phyloP scores from a whole-genome alignment of 2,797 vertebrate genomes.

The Gymnodraco acuticeps region DNA sequence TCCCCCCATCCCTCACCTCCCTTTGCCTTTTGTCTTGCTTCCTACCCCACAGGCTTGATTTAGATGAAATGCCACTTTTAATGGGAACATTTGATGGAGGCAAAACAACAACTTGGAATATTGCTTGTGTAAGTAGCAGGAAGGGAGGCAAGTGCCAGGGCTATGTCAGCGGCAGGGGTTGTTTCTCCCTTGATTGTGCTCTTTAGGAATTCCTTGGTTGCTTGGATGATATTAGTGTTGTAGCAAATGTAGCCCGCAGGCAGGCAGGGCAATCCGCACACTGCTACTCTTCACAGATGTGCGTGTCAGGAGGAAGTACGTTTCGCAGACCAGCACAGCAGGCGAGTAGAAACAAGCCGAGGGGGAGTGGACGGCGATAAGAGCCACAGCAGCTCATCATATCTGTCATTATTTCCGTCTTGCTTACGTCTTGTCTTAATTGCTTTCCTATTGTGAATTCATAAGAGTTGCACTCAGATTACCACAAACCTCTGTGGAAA shows the following conservation, averaged over 20 bases:
- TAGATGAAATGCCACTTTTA: constrained; percentile 93
- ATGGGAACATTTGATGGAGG: constrained; percentile 89
- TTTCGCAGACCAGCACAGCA: constrained; percentile 45
- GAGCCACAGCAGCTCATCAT: constrained; percentile 30
- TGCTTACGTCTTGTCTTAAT: constrained; percentile 56
- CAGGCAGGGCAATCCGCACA: constrained; percentile 50
- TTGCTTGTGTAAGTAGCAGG: constrained; percentile 75
- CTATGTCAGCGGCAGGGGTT: constrained; percentile 61
- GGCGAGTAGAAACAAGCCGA: constrained; percentile 54
- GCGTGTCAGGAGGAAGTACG: constrained; percentile 49
- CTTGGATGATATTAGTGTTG: constrained; percentile 79
- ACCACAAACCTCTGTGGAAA: constrained; percentile 47
- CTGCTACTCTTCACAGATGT: constrained; percentile 70
- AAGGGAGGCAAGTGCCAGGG: constrained; percentile 67
- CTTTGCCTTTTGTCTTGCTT: constrained; percentile 75
- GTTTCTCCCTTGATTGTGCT: constrained; percentile 78
- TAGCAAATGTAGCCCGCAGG: constrained; percentile 75
- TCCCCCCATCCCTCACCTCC: constrained; percentile 71
- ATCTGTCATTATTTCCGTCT: constrained; percentile 42
- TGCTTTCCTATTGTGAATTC: constrained; percentile 59
- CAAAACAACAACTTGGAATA: constrained; percentile 83
- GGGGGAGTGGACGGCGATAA: constrained; percentile 35
- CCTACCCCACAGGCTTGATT: constrained; percentile 88
- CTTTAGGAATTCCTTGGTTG: constrained; percentile 81
- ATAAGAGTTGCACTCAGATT: constrained; percentile 48